Percentiles rank a stretch among this genome's conserved stretches.
These are phyloP conservation scores for Augiades crinisus DNA, from an alignment of 2,888 invertebrate species.

Conservation along the genomic window DNA sequence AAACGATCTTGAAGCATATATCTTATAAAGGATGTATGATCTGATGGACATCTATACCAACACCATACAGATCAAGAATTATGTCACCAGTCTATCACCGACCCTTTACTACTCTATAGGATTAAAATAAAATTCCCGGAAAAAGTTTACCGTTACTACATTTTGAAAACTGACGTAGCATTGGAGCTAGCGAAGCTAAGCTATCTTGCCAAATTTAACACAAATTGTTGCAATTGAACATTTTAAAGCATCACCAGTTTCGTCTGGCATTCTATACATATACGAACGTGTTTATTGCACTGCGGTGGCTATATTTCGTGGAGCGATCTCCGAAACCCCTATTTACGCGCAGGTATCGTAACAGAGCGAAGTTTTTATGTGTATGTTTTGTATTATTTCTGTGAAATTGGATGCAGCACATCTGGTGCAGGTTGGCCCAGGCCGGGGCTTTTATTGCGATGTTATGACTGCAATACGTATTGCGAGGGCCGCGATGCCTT, in stretches of 20 bases:
- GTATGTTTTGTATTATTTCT: conserved; percentile 57
- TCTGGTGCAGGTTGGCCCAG: conserved; percentile 53
- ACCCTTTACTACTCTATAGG: too few species aligned
- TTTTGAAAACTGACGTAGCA: too few species aligned
- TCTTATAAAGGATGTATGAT: too few species aligned
- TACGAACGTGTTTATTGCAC: conserved; percentile 17
- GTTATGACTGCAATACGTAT: conserved; percentile 70
- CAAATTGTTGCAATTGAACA: neutral
- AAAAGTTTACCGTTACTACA: too few species aligned
- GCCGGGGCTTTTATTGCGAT: conserved; percentile 57
- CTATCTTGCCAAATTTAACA: neutral
- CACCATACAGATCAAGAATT: too few species aligned
- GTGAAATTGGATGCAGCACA: conserved; percentile 64
- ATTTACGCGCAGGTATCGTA: conserved; percentile 67
- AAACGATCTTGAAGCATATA: too few species aligned
- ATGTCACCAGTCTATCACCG: too few species aligned
- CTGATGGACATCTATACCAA: too few species aligned
- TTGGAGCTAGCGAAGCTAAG: too few species aligned
- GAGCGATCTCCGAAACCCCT: conserved; percentile 60
- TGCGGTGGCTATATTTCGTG: conserved; percentile 48
- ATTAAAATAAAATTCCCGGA: too few species aligned
- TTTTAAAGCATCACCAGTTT: conserved; percentile 3
- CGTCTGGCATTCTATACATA: conserved; percentile 13
- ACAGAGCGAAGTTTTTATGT: conserved; percentile 57
- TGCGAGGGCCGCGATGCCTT: conserved; percentile 39